phyloP scores from a whole-genome alignment of 2,113 vertebrate genomes.

The Microcebus griseorufus region DNA sequence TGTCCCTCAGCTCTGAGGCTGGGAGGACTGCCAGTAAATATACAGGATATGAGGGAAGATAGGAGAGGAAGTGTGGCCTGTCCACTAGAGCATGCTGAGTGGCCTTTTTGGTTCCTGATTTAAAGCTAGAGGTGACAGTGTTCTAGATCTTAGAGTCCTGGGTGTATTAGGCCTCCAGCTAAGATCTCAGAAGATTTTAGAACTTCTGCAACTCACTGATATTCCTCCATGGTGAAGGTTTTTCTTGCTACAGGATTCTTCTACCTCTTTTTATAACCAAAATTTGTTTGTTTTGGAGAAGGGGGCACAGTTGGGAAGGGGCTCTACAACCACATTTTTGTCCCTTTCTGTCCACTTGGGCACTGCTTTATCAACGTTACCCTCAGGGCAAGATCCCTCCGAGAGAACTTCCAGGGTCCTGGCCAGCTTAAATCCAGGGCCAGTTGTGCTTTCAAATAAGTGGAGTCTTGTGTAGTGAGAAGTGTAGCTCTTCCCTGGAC shows the following conservation, averaged over 20 bases:
- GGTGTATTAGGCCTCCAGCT: background rate
- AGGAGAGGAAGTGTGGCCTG: background rate
- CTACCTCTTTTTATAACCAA: background rate
- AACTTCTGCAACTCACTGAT: background rate
- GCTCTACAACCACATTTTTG: background rate
- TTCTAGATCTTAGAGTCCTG: background rate
- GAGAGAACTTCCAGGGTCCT: background rate
- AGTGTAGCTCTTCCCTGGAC: background rate
- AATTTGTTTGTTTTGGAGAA: too few species aligned
- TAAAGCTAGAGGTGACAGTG: background rate
- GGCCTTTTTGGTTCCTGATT: background rate
- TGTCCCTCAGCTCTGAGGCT: background rate
- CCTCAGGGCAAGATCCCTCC: background rate
- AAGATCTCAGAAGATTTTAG: background rate
- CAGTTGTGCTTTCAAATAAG: background rate
- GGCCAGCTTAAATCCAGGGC: too few species aligned
- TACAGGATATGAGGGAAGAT: background rate
- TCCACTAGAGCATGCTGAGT: background rate
- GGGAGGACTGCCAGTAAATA: background rate
- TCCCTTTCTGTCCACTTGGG: background rate
- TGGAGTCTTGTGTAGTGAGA: background rate
- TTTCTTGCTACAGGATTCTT: background rate
- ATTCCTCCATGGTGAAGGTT: background rate
- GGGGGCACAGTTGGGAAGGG: too few species aligned
- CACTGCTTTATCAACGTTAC: background rate